Percentiles rank a stretch among this genome's conserved stretches.
Conservation (phyloP, 2,888 invertebrate species). For the Papilio demoleus region DNA sequence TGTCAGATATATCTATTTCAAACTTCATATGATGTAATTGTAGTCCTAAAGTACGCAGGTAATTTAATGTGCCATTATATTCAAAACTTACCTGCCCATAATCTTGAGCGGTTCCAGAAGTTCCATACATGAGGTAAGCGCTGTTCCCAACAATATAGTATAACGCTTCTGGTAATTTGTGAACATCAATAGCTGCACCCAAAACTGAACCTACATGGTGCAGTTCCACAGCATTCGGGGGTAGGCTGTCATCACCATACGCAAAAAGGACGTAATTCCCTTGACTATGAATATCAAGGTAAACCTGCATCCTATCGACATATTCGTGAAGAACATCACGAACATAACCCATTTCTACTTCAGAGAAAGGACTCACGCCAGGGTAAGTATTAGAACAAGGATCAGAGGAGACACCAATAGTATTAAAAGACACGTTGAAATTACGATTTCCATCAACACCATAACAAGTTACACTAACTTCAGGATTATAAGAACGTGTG, state of each 20-base stretch:
- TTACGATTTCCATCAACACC: constrained; percentile 64
- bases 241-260: constrained; percentile 74
- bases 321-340: constrained; percentile 77
- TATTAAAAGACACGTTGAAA: constrained; percentile 58
- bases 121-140: constrained; percentile 54
- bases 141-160: constrained; percentile 64
- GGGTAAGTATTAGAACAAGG: constrained; percentile 84
- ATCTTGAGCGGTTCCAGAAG: constrained; percentile 64
- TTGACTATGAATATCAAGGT: constrained; percentile 87
- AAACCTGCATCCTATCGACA: constrained; percentile 53
- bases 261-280: constrained; percentile 86
- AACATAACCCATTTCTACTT: constrained; percentile 84
- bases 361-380: constrained; percentile 85
- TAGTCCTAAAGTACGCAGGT: too few relatives aligned
- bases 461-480: constrained; percentile 50
- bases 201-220: constrained; percentile 57
- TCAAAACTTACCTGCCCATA: constrained; percentile 56
- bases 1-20: too few relatives aligned
- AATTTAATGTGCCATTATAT: not conserved
- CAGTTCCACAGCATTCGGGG: constrained; percentile 51
- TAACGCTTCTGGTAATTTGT: constrained; percentile 52
- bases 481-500: constrained; percentile 54
- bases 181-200: constrained; percentile 61
- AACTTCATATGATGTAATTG: too few relatives aligned
- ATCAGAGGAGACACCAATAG: constrained; percentile 55